These are phyloP conservation scores for Hedychridium roseum DNA, from an alignment of 2,888 invertebrate species.

Conservation along the genomic window DNA sequence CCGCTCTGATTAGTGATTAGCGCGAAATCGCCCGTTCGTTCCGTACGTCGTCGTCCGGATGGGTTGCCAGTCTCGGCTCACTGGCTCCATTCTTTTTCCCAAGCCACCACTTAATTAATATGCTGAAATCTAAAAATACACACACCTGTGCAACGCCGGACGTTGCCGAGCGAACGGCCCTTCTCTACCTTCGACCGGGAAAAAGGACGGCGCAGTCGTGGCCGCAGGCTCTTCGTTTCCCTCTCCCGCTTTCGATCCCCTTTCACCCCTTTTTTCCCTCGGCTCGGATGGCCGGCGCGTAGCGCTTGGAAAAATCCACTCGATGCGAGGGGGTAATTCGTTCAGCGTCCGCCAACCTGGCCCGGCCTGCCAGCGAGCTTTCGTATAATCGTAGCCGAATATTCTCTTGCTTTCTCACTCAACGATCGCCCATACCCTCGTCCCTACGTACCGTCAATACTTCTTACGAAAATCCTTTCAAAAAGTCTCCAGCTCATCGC, in stretches of 20 bases:
- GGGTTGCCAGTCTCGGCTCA: constrained; percentile 46
- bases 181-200: constrained; percentile 20
- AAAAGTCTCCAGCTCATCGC: too few species aligned
- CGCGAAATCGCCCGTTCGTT: constrained; percentile 46
- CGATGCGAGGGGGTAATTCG: constrained; percentile 1
- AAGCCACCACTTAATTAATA: constrained; percentile 45
- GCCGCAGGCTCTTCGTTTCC: constrained; percentile 16
- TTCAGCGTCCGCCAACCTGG: constrained; percentile 2
- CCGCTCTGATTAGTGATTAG: constrained; percentile 50
- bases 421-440: too few species aligned
- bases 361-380: too few species aligned
- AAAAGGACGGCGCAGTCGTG: constrained; percentile 14
- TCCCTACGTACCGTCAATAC: too few species aligned
- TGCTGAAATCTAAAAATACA: constrained; percentile 47
- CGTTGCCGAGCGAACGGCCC: too few species aligned
- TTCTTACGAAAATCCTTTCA: too few species aligned
- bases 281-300: not conserved
- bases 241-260: constrained; percentile 9
- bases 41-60: constrained; percentile 41
- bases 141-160: too few species aligned
- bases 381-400: too few species aligned
- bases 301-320: not conserved
- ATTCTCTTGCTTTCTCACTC: too few species aligned
- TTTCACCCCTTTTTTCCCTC: not conserved
- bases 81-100: constrained; percentile 46